Base-by-base conservation (phyloP, 2,113 vertebrate genomes). In the Rana temporaria region DNA sequence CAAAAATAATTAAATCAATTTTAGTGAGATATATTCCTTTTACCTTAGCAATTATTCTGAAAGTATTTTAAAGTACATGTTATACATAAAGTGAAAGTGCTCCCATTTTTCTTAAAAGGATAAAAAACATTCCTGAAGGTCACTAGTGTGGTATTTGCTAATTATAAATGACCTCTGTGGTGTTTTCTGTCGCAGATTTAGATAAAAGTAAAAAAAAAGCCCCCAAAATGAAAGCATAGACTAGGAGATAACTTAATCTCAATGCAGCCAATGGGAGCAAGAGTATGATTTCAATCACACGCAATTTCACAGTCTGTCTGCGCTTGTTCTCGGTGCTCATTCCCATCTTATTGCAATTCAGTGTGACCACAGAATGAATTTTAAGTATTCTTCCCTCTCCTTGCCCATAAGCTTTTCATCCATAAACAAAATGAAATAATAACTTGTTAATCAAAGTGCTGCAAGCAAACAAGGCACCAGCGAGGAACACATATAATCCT, bases 331-430 rank as follows among this genome's bases (percentile, higher is more conserved):
- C 88, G 78, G 82, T 2, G 4, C 85, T 84, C 89, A 77, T 34
- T 82, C 88, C 83, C 88, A 74, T 89, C 89, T 93, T 89, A 92
- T 89, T 94, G 89, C 92, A 87, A 89, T 92, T 93, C 90, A 85
- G 85, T 87, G 88, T 88, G 89, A 90, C 86, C 87, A 86, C 78
- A 87, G 90, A 87, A 92, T 91, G 94, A 95, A 94, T 93, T 93
- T 90, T 91, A 96, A 95, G 91, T 90, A 91, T 87, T 85, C 81
- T 87, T 30, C 85, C 87, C 86, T 85, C 77, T 87, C 85, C 87
- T 86, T 86, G 85, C 83, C 88, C 81, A 76, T 68, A 68, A 75
- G 71, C 71, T 76, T 68, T 67, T 75, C 80, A 74, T 74, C 70
- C 80, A 67, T 74, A 82, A 82, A 82, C 81, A 75, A 75, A 82